Evolutionary conservation across 1,140 invertebrate species (phyloP).

Genomic region (Solenopsis fugax): DNA sequence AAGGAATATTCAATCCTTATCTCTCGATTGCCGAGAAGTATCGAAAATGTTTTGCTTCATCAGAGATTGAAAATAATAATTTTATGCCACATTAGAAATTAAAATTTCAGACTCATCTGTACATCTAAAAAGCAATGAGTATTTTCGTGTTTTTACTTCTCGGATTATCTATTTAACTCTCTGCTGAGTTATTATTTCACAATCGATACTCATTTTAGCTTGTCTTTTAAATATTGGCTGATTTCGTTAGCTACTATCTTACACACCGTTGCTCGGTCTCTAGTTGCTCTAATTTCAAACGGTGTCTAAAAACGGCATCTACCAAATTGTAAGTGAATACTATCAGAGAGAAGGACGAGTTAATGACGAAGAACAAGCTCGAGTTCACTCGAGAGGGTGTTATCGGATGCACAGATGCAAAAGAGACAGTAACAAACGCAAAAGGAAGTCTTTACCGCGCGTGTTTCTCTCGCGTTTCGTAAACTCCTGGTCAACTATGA

Average conservation of each 20-base stretch:
- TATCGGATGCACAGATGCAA: slow-evolving; percentile 68
- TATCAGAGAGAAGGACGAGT: slow-evolving; percentile 33
- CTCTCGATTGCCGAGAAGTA: background rate
- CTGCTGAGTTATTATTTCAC: background rate
- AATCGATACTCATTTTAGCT: background rate
- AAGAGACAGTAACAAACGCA: slow-evolving; percentile 67
- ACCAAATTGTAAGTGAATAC: background rate
- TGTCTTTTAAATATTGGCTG: background rate
- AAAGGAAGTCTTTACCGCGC: slow-evolving; percentile 58
- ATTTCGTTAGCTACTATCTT: background rate
- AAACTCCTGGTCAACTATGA: background rate
- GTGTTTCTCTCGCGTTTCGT: slow-evolving; percentile 48
- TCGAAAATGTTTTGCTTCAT: background rate
- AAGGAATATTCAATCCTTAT: background rate
- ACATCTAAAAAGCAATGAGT: background rate
- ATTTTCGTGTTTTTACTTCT: background rate
- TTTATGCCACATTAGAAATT: background rate
- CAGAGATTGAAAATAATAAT: background rate
- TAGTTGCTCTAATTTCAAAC: slow-evolving; percentile 24
- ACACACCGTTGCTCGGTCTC: background rate
- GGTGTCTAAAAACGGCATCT: too few species aligned
- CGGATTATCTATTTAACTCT: background rate
- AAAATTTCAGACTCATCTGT: background rate
- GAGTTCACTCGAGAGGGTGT: slow-evolving; percentile 25
- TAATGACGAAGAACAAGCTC: slow-evolving; percentile 67